Conservation (phyloP, 2,888 invertebrate species). For the Tenthredo notha region DNA sequence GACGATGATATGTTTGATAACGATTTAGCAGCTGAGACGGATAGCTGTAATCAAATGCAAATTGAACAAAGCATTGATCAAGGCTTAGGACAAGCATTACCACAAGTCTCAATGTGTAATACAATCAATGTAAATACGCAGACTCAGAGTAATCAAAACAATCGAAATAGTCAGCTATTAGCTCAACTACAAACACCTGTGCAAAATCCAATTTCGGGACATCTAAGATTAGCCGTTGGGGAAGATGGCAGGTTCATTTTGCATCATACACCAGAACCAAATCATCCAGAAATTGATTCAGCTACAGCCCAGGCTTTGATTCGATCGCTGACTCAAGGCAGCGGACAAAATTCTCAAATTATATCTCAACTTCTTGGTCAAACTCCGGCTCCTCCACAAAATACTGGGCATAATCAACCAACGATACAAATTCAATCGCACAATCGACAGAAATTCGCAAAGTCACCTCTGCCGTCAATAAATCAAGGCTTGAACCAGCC, state of each 20-base stretch:
- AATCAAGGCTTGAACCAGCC: conserved; percentile 56
- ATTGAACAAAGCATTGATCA: conserved; percentile 66
- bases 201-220: conserved; percentile 79
- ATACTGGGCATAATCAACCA: conserved; percentile 62
- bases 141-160: conserved; percentile 57
- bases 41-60: conserved; percentile 64
- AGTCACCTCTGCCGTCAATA: conserved; percentile 64
- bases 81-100: conserved; percentile 60
- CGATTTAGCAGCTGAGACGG: conserved; percentile 71
- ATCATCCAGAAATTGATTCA: conserved; percentile 76
- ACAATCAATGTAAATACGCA: conserved; percentile 59
- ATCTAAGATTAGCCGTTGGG: conserved; percentile 83
- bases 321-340: conserved; percentile 72
- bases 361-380: conserved; percentile 75
- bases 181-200: conserved; percentile 80
- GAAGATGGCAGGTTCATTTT: conserved; percentile 85
- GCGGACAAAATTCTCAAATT: conserved; percentile 74
- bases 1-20: conserved; percentile 82
- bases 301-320: conserved; percentile 75
- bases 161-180: conserved; percentile 75
- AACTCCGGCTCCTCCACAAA: conserved; percentile 54
- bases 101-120: conserved; percentile 56
- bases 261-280: conserved; percentile 82
- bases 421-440: conserved; percentile 59
- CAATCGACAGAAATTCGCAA: conserved; percentile 68